Conservation (phyloP, 2,888 invertebrate genomes). For the Timema podura region DNA sequence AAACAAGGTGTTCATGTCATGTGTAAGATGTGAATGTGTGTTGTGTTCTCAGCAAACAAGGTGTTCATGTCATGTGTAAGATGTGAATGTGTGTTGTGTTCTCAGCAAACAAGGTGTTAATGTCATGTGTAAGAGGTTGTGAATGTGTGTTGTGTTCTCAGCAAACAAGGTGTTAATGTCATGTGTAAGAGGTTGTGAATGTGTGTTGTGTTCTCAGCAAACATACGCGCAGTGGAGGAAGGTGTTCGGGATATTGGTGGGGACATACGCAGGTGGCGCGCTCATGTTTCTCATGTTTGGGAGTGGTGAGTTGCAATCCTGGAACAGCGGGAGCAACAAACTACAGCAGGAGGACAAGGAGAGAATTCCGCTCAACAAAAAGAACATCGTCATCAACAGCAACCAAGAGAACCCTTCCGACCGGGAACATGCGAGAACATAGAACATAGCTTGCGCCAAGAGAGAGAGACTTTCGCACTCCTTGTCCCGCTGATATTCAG, state of each 20-base stretch:
- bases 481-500: too few species aligned
- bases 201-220: constrained; percentile 49
- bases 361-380: constrained; percentile 21
- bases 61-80: too few species aligned
- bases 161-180: not conserved
- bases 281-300: constrained; percentile 60
- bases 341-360: constrained; percentile 23
- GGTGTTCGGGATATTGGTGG: constrained; percentile 75
- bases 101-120: too few species aligned
- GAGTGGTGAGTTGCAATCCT: constrained; percentile 59
- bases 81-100: too few species aligned
- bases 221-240: constrained; percentile 74
- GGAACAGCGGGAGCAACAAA: constrained; percentile 43
- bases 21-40: too few species aligned
- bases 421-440: too few species aligned
- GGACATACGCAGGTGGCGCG: constrained; percentile 65
- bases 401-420: not conserved
- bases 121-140: constrained; percentile 1
- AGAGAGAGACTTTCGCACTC: too few species aligned
- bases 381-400: constrained; percentile 18
- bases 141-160: not conserved
- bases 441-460: too few species aligned
- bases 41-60: too few species aligned
- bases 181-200: constrained; percentile 7
- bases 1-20: too few species aligned